A percentile compares a stretch with the other conserved stretches of the same genome.
Conservation (phyloP, 2,113 vertebrate species). For the Tupaia chinensis region DNA sequence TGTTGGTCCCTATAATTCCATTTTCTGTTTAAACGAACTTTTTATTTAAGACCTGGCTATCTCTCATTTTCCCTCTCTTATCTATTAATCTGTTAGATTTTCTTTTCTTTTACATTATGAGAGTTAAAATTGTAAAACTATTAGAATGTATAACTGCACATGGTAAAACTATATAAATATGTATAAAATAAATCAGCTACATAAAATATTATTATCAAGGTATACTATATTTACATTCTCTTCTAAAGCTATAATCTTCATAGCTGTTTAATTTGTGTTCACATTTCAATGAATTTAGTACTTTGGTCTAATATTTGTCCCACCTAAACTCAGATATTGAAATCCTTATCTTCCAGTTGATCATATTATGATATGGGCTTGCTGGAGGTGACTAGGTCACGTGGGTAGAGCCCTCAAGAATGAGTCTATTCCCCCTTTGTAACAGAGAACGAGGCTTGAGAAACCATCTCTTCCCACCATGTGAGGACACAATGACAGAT, state of each 20-base stretch:
- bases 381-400: background rate
- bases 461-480: background rate
- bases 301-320: background rate
- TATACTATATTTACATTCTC: background rate
- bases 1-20: too few relatives aligned
- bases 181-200: background rate
- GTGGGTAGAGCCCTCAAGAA: background rate
- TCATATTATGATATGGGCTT: rapidly evolving
- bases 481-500: background rate
- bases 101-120: background rate
- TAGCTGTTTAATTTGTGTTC: background rate
- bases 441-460: background rate
- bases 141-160: background rate
- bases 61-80: background rate
- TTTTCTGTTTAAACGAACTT: background rate
- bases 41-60: background rate
- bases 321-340: background rate
- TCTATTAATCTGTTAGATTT: background rate
- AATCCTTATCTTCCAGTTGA: background rate
- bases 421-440: background rate
- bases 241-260: background rate
- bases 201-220: background rate
- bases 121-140: background rate
- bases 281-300: background rate
- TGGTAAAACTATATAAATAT: background rate